These are phyloP conservation scores for Epinephelus awoara DNA, from an alignment of 2,797 vertebrate genomes.

Conservation along the genomic window DNA sequence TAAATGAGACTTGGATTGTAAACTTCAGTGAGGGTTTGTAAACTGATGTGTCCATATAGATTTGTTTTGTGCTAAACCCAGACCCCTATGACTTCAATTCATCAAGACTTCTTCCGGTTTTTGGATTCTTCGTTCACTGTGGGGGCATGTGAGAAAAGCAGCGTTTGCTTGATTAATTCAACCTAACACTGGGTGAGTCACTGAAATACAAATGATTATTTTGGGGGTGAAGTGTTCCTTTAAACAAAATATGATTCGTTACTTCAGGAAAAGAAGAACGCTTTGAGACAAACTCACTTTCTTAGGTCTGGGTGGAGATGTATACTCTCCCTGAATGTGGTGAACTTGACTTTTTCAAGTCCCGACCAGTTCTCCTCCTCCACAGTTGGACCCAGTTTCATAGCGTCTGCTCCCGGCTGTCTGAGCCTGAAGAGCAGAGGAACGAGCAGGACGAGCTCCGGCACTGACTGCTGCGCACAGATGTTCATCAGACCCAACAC, in stretches of 20 bases:
- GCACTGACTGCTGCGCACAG: slow-evolving; percentile 27
- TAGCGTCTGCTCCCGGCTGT: slow-evolving; percentile 31
- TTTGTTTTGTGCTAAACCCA: no score
- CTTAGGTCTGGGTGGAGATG: slow-evolving; percentile 30
- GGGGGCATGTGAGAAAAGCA: no score
- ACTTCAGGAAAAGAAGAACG: fast-evolving
- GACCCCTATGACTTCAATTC: no score
- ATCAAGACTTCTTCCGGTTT: no score
- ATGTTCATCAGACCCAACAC: slow-evolving; percentile 71
- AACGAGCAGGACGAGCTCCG: slow-evolving; percentile 80
- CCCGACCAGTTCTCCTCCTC: slow-evolving; percentile 77
- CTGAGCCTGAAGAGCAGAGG: slow-evolving; percentile 76
- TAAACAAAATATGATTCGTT: fast-evolving
- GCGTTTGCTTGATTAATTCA: no score
- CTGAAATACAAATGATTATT: no score
- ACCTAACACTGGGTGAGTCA: no score
- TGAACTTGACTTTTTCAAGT: fast-evolving
- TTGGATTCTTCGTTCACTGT: no score
- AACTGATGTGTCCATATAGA: no score
- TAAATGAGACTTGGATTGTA: no score
- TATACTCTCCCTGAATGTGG: slow-evolving; percentile 60
- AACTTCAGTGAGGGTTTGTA: no score
- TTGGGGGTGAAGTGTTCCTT: neutral
- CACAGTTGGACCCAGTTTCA: slow-evolving; percentile 41
- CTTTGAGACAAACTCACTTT: slow-evolving; percentile 45